Percentiles rank a stretch among this genome's conserved stretches.
phyloP scores from a whole-genome alignment of 2,888 invertebrate species.

The Endomychus coccineus region DNA sequence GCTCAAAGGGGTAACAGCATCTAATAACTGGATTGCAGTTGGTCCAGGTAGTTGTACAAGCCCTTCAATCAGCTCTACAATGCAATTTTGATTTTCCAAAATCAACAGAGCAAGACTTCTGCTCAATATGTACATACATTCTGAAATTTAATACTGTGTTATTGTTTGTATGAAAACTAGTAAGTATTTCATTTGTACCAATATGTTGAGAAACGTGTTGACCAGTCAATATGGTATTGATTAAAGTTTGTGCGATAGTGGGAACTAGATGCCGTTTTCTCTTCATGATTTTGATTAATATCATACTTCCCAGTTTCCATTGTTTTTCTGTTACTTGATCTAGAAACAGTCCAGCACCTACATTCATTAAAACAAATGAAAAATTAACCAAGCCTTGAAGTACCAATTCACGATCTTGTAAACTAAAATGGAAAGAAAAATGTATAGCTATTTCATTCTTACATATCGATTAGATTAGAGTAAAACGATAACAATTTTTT shows the following conservation, averaged over 20 bases:
- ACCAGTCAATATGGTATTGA: conserved; percentile 50
- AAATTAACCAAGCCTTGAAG: conserved; percentile 43
- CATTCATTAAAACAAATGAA: conserved; percentile 40
- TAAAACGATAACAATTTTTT: too few species aligned
- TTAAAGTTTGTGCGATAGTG: conserved; percentile 49
- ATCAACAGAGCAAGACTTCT: conserved; percentile 47
- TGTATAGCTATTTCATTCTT: conserved; percentile 4
- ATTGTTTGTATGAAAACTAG: conserved; percentile 3
- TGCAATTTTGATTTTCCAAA: conserved; percentile 43
- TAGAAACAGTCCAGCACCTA: conserved; percentile 29
- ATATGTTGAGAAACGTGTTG: conserved; percentile 52
- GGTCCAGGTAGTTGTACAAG: conserved; percentile 41
- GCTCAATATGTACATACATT: conserved; percentile 49
- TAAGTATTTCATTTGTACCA: too few species aligned
- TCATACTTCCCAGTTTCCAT: conserved; percentile 49
- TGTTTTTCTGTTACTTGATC: conserved; percentile 39
- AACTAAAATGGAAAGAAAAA: conserved; percentile 30
- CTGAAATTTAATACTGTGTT: conserved; percentile 35
- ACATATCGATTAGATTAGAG: conserved; percentile 1
- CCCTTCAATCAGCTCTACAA: conserved; percentile 41
- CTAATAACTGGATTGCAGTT: conserved; percentile 51
- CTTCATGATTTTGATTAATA: conserved; percentile 52
- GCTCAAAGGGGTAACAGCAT: conserved; percentile 60
- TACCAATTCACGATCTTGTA: conserved; percentile 46
- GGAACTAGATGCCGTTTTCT: conserved; percentile 49